Evolutionary conservation across 2,797 vertebrate species (phyloP).

Genomic region (Lacerta viridis): DNA sequence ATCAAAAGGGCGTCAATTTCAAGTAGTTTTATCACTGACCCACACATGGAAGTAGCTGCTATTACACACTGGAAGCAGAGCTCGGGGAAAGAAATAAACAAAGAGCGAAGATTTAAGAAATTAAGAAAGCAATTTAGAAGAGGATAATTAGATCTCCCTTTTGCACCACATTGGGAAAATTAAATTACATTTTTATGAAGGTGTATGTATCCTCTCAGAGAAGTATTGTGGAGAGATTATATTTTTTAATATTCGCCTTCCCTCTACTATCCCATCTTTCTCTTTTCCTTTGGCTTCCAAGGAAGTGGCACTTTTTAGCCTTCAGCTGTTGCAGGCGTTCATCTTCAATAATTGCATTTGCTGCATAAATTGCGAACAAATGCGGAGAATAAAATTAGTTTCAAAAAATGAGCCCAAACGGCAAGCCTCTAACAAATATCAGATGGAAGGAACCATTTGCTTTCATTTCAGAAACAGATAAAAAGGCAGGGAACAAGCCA

Average conservation of each 20-base stretch:
- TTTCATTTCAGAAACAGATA: slow-evolving; percentile 61
- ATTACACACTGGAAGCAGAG: slow-evolving; percentile 48
- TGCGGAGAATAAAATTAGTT: slow-evolving; percentile 80
- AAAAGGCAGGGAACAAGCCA: not conserved
- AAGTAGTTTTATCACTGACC: slow-evolving; percentile 60
- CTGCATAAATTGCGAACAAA: slow-evolving; percentile 77
- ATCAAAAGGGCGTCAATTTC: not conserved
- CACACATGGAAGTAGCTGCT: slow-evolving; percentile 51
- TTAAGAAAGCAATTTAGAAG: slow-evolving; percentile 81
- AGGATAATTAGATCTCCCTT: slow-evolving; percentile 80
- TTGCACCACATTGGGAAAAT: slow-evolving; percentile 79
- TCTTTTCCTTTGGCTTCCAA: slow-evolving; percentile 63
- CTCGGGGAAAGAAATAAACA: slow-evolving; percentile 72
- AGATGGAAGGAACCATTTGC: slow-evolving; percentile 63
- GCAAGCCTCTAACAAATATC: slow-evolving; percentile 70
- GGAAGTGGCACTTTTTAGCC: slow-evolving; percentile 78
- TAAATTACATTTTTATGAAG: slow-evolving; percentile 82
- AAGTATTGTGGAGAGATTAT: slow-evolving; percentile 73
- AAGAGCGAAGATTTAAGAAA: slow-evolving; percentile 75
- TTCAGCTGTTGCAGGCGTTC: slow-evolving; percentile 78
- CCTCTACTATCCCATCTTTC: not conserved
- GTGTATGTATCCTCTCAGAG: slow-evolving; percentile 74
- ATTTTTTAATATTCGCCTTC: slow-evolving; percentile 76
- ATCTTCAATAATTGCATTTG: slow-evolving; percentile 78
- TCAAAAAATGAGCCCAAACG: slow-evolving; percentile 75